These are phyloP conservation scores for Bettongia penicillata DNA, from an alignment of 2,113 vertebrate genomes.

Conservation along the genomic window DNA sequence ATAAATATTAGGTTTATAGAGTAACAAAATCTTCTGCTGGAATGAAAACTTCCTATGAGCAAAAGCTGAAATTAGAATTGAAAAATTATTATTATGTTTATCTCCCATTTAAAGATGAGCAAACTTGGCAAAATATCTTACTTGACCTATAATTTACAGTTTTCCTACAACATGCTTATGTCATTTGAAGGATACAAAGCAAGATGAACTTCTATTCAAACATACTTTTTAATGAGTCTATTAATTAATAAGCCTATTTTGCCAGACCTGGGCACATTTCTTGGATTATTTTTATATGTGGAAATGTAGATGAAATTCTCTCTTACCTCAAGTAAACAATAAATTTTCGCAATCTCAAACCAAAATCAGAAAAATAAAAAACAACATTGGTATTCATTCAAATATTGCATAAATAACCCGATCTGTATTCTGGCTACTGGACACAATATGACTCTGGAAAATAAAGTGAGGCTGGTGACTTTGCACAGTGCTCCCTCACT, in stretches of 20 bases:
- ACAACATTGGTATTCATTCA: conserved; percentile 90
- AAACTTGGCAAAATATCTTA: conserved; percentile 81
- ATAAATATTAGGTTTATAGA: conserved; percentile 82
- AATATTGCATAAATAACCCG: conserved; percentile 94
- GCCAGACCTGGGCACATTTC: conserved; percentile 81
- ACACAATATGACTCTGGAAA: no score
- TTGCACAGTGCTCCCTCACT: no score
- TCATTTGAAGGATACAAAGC: conserved; percentile 82
- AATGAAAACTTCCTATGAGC: conserved; percentile 83
- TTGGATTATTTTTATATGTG: conserved; percentile 79
- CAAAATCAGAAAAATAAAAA: conserved; percentile 58
- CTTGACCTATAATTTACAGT: conserved; percentile 84
- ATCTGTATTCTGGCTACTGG: no score
- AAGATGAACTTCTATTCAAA: conserved; percentile 83
- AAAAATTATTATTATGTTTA: conserved; percentile 60
- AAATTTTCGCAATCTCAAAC: conserved; percentile 86
- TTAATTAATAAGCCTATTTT: conserved; percentile 69
- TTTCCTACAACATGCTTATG: conserved; percentile 84
- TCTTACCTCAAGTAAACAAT: conserved; percentile 83
- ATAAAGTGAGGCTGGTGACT: no score
- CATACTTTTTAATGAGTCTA: conserved; percentile 83
- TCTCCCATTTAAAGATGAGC: conserved; percentile 74
- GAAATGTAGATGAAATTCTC: conserved; percentile 83
- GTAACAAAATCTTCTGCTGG: conserved; percentile 83
- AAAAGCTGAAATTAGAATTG: conserved; percentile 81